Evolutionary conservation across 1,140 invertebrate genomes (phyloP).

Genomic region (Cheumatopsyche charites): DNA sequence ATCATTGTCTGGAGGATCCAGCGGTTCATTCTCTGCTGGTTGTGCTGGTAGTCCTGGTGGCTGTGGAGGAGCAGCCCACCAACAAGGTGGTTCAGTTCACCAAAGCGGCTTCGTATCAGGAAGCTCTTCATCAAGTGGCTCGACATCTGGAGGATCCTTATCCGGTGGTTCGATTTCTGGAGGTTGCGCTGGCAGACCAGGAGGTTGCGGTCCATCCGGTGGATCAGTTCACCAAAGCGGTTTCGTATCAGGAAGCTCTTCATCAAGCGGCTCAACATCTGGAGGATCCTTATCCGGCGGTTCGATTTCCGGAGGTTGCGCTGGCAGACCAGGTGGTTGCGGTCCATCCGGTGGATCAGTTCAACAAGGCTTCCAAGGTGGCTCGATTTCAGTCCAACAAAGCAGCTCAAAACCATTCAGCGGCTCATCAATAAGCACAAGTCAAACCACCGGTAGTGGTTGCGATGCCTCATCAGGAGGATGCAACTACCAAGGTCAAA

Average conservation of each 20-base stretch:
- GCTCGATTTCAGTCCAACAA: neutral
- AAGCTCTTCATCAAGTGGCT: neutral
- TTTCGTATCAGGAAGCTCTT: conserved; percentile 36
- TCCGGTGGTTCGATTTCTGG: conserved; percentile 4
- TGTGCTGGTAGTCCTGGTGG: conserved; percentile 6
- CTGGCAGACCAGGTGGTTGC: neutral
- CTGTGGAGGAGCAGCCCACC: neutral
- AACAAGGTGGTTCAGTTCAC: neutral
- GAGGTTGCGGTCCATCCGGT: conserved; percentile 8
- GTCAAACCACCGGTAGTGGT: conserved; percentile 13
- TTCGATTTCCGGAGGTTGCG: neutral
- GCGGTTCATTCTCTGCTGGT: conserved; percentile 32
- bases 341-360: neutral
- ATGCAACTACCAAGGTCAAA: conserved; percentile 31
- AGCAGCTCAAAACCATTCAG: neutral
- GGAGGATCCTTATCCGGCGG: conserved; percentile 27
- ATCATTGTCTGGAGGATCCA: conserved; percentile 12
- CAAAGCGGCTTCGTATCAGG: conserved; percentile 41
- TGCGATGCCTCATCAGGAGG: conserved; percentile 41
- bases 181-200: neutral
- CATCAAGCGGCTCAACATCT: neutral
- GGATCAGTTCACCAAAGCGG: neutral
- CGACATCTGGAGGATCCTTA: conserved; percentile 8
- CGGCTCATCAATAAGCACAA: neutral
- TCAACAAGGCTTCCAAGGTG: too few species aligned